Base-by-base conservation (phyloP, 1,140 invertebrate genomes). In the Ephestia elutella region DNA sequence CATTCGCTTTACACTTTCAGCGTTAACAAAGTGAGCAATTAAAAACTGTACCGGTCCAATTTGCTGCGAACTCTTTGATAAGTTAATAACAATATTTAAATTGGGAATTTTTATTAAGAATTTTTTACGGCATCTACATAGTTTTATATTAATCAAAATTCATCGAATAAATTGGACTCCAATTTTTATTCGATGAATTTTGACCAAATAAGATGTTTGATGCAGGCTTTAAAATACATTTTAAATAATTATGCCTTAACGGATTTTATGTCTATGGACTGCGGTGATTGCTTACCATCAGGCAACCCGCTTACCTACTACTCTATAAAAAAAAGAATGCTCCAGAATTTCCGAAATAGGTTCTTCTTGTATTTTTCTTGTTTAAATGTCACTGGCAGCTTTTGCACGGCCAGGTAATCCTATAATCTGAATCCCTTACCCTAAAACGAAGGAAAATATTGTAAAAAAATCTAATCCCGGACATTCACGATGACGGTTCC, bases 11-110 rank as follows among this genome's bases (percentile, higher is more conserved):
- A 15, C 38, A 44, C 13, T 17, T 44, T 44, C 13, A 44, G 13
- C 21, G 50, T 25, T 53, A 53, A 53, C 50, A 25, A 53, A 53
- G 50, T 53, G 50, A 53, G 21, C 50, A 53, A 53, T 53, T 53
- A 53, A 53, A 53, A 53, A 53, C 50, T 25, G 20, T 53, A n/a
- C 50, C 50, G 20, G 15, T 53, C 17, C 20, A 53, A 53, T 53
- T 44, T 53, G 50, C 20, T 21, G 50, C 11, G 13, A 25, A 53
- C 21, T 53, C 19, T 50, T 50, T 53, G 50, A 25, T 53, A 53
- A 53, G 38, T 44, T 44, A 44, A 44, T 44, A 44, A 44, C 38
- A 44, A 44, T 44, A 15, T 15, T 44, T 44, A 17, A 44, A 44
- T 10, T 44, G 13, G n/a, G 2, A 15, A 44, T 44, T 57, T 57